phyloP scores from a whole-genome alignment of 2,888 invertebrate species.

The Epinotia bilunana region DNA sequence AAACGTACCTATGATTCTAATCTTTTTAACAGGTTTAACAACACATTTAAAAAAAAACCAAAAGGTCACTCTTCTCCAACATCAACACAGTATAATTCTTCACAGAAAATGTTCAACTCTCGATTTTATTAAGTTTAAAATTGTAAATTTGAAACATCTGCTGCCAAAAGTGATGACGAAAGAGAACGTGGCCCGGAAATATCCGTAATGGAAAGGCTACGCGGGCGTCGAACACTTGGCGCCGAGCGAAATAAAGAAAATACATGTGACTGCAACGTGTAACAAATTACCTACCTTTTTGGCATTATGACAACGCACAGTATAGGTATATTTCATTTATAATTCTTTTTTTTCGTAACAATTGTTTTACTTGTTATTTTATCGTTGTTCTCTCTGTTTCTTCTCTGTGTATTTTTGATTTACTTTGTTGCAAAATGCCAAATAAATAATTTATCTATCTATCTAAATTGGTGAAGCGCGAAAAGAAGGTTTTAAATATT shows the following conservation, averaged over 20 bases:
- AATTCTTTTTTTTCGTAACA: too few species aligned
- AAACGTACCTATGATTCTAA: too few species aligned
- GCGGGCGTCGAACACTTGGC: slow-evolving; percentile 27
- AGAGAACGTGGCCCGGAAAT: slow-evolving; percentile 38
- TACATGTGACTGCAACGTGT: slow-evolving; percentile 20
- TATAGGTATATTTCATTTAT: too few species aligned
- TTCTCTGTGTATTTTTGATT: too few species aligned
- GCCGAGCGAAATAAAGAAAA: slow-evolving; percentile 28
- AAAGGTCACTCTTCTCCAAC: background rate
- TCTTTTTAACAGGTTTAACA: too few species aligned
- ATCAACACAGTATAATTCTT: background rate
- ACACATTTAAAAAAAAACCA: background rate
- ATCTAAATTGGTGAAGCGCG: slow-evolving; percentile 7
- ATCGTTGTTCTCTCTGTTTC: too few species aligned
- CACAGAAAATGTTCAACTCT: slow-evolving; percentile 5
- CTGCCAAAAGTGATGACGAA: slow-evolving; percentile 40
- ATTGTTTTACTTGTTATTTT: too few species aligned
- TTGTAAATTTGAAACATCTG: slow-evolving; percentile 43
- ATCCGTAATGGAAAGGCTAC: slow-evolving; percentile 26
- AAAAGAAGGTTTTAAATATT: slow-evolving; percentile 2
- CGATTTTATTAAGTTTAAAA: slow-evolving; percentile 37
- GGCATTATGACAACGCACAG: too few species aligned
- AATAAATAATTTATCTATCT: too few species aligned
- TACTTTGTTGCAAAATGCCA: too few species aligned
- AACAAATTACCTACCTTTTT: too few species aligned